Conservation (phyloP, 2,888 invertebrate species). For the Aporophyla nigra region DNA sequence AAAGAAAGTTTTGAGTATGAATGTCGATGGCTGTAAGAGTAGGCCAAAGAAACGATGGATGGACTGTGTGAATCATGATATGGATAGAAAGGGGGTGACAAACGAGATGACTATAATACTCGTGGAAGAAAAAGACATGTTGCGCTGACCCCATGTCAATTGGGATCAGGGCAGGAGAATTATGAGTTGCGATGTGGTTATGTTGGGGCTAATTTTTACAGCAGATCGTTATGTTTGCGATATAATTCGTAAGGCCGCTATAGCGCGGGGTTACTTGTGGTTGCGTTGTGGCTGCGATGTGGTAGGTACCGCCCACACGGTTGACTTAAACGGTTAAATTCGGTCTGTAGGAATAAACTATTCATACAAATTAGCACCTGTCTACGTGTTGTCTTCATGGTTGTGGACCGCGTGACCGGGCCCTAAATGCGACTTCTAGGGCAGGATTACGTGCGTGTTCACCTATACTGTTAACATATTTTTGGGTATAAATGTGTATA, state of each 20-base stretch:
- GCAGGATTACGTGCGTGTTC: not conserved
- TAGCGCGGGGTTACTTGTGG: not conserved
- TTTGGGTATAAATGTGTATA: constrained; percentile 15
- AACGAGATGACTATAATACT: too few relatives aligned
- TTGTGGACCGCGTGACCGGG: not conserved
- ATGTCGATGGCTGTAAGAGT: too few relatives aligned
- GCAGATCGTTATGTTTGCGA: not conserved
- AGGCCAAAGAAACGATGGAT: too few relatives aligned
- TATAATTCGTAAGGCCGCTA: not conserved
- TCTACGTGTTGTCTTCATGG: not conserved
- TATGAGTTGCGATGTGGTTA: not conserved
- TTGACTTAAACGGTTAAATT: not conserved
- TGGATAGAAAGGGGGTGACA: too few relatives aligned
- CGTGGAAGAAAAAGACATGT: too few relatives aligned
- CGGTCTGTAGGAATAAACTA: not conserved
- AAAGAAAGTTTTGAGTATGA: too few relatives aligned
- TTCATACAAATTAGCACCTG: not conserved
- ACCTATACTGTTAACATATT: not conserved
- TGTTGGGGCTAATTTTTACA: not conserved
- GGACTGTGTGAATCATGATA: too few relatives aligned
- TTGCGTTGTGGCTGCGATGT: not conserved
- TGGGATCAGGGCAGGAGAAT: too few relatives aligned
- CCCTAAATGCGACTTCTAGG: not conserved
- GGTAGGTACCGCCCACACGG: not conserved
- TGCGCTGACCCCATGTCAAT: too few relatives aligned